Conservation (phyloP, 2,113 vertebrate genomes). For the Pyrgilauda ruficollis region DNA sequence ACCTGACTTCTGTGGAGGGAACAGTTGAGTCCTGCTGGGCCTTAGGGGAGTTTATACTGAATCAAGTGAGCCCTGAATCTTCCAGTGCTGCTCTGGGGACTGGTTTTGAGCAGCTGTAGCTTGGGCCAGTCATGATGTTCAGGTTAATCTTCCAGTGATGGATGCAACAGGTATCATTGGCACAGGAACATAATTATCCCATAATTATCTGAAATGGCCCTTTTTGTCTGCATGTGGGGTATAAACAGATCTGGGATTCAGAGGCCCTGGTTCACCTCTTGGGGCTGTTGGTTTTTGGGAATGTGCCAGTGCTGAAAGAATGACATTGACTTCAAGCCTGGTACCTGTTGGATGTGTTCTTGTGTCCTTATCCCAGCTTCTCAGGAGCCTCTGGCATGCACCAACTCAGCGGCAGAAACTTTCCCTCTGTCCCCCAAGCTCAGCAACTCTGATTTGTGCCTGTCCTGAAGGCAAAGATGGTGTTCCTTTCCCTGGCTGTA, state of each 20-base stretch:
- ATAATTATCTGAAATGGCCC: fast-evolving
- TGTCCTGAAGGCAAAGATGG: background rate
- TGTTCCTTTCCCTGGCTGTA: background rate
- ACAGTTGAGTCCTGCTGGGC: background rate
- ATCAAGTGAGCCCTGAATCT: background rate
- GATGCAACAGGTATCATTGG: background rate
- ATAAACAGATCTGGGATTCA: background rate
- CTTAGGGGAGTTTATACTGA: background rate
- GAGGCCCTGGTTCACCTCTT: background rate
- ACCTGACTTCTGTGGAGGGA: background rate
- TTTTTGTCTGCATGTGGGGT: background rate
- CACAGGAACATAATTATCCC: background rate
- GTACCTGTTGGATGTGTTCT: background rate
- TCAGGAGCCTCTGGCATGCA: background rate
- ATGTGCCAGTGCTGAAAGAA: background rate
- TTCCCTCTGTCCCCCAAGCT: background rate
- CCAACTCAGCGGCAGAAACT: background rate
- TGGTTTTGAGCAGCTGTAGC: background rate
- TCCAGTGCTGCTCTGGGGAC: background rate
- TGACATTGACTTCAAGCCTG: background rate
- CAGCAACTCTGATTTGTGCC: background rate
- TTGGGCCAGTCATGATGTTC: background rate
- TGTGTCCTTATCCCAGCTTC: background rate
- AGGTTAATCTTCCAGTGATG: background rate
- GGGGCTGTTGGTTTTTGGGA: background rate